Conservation (phyloP, 2,113 vertebrate genomes). For the Phaetusa simplex region DNA sequence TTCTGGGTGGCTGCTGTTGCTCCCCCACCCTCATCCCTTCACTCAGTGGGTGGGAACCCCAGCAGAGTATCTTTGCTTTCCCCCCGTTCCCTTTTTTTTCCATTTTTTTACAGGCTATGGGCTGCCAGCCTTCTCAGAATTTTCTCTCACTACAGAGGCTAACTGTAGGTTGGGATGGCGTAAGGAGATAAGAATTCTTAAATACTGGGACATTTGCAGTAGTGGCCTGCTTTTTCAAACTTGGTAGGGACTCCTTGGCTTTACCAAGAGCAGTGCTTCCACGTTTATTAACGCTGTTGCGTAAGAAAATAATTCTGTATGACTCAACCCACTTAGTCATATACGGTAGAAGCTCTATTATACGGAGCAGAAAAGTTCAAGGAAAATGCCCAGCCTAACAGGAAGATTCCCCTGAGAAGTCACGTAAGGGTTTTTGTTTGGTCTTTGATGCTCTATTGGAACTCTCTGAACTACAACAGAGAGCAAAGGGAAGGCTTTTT, state of each 20-base stretch:
- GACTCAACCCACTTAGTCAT: not conserved
- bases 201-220: not conserved
- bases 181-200: not conserved
- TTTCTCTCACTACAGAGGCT: not conserved
- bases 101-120: not conserved
- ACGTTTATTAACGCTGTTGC: not conserved
- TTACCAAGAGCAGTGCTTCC: not conserved
- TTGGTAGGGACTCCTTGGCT: not conserved
- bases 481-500: not conserved
- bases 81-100: not conserved
- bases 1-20: not conserved
- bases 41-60: not conserved
- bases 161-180: not conserved
- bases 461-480: not conserved
- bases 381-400: not conserved
- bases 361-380: not conserved
- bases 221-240: not conserved
- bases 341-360: not conserved
- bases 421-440: conserved; percentile 18
- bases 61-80: not conserved
- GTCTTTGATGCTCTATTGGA: not conserved
- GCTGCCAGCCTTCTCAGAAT: not conserved
- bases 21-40: not conserved
- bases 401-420: not conserved
- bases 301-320: not conserved